Evolutionary conservation across 2,888 invertebrate genomes (phyloP).

Genomic region (Epirrhoe alternata): DNA sequence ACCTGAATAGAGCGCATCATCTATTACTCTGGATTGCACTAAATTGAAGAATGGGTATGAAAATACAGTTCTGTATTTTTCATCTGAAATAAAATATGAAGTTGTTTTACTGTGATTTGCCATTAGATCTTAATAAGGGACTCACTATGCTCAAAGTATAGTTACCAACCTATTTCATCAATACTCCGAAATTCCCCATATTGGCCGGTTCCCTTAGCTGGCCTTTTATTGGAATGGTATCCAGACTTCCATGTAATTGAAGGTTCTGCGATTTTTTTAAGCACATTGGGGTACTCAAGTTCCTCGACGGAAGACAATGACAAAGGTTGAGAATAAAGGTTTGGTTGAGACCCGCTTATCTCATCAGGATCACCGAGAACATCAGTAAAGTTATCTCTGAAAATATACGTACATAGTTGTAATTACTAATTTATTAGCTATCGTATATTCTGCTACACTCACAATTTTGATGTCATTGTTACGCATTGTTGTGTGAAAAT

Average conservation of each 20-base stretch:
- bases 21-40: slow-evolving; percentile 89
- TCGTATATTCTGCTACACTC: too few relatives aligned
- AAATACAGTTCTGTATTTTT: slow-evolving; percentile 84
- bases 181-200: slow-evolving; percentile 68
- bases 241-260: slow-evolving; percentile 12
- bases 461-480: slow-evolving; percentile 44
- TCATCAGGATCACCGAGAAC: slow-evolving; percentile 60
- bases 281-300: neutral
- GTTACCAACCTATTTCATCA: slow-evolving; percentile 71
- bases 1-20: slow-evolving; percentile 88
- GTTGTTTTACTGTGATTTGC: neutral
- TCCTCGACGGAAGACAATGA: slow-evolving; percentile 59
- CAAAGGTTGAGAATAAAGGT: slow-evolving; percentile 66
- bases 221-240: slow-evolving; percentile 43
- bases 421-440: too few relatives aligned
- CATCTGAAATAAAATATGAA: slow-evolving; percentile 65
- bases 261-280: slow-evolving; percentile 18
- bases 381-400: slow-evolving; percentile 69
- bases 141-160: neutral
- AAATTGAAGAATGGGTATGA: slow-evolving; percentile 88
- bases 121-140: neutral
- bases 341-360: slow-evolving; percentile 68
- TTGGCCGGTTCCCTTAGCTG: slow-evolving; percentile 68
- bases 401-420: slow-evolving; percentile 20
- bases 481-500: neutral